Base-by-base conservation (phyloP, 2,113 vertebrate species). In the Todiramphus saurophagus region DNA sequence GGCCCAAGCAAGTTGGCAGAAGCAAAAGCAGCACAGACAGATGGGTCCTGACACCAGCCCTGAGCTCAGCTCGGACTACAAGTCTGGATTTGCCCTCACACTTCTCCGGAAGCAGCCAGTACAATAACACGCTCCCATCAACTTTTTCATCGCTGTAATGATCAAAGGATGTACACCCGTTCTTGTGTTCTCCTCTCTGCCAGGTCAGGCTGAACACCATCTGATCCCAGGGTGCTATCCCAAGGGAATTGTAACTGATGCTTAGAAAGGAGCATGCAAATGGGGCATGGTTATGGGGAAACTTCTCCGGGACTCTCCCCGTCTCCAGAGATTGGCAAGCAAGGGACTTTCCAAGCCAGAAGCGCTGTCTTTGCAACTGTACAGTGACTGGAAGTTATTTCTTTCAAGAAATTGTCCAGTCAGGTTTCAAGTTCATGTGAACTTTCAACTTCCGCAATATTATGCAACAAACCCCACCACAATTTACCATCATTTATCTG, bases 101-200 rank as follows among this genome's bases (percentile, higher is more conserved):
- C 60, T 13, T 16, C 77, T 78, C 60, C 0, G 0, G 59, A 66
- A 83, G 23, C 39, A 31, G 33, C 55, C 44, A 4, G 31, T 15
- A 5, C 35, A 35, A 48, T 13, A 43, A 33, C 2, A 0, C 0
- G 0, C 46, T 70, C 51, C 46, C 6, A 51, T 73, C 21, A 16
- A 27, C 46, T 85, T 64, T 15, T 7, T 83, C 88, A 62, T 24
- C 7, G 1, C 41, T 8, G 28, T 1, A 62, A 43, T 7, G 17
- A 50, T 31, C 19, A 16, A 31, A 62, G 68, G n/a, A 39, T 1
- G 5, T 9, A 12, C 2, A 44, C 43, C 55, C 1, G 4, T 24
- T 50, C 46, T 39, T 11, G 14, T 11, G 20, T 43, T 37, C 20
- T 51, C 68, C 3, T 0, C 5, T 21, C 44, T 13, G 77, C n/a